These are phyloP conservation scores for Oedothorax gibbosus DNA, from an alignment of 1,140 invertebrate species.

Conservation along the genomic window DNA sequence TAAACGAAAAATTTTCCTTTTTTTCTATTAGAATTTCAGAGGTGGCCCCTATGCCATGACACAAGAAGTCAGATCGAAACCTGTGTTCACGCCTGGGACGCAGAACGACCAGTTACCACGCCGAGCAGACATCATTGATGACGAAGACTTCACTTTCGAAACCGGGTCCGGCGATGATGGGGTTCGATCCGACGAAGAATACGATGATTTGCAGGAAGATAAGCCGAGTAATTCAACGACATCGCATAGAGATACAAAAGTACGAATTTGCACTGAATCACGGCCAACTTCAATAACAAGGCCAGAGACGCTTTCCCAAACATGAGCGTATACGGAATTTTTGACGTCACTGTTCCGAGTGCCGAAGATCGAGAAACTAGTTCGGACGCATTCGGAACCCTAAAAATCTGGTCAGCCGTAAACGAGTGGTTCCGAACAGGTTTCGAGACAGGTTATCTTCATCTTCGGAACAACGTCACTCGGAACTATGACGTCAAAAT, in stretches of 20 bases:
- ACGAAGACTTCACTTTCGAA: conserved; percentile 47
- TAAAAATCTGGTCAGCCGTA: no score
- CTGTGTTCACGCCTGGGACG: not conserved
- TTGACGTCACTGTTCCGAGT: no score
- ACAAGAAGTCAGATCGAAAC: conserved; percentile 11
- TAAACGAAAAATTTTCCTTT: not conserved
- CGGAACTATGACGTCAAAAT: no score
- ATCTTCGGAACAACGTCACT: no score
- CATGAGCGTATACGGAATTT: no score
- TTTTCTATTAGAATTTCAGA: conserved; percentile 1
- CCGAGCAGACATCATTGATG: conserved; percentile 44
- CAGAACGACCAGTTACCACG: conserved; percentile 43
- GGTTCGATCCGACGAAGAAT: conserved; percentile 10
- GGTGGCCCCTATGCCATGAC: not conserved
- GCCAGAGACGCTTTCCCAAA: no score
- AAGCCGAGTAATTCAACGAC: not conserved
- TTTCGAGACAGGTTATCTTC: no score
- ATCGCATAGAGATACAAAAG: not conserved
- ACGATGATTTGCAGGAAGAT: conserved; percentile 20
- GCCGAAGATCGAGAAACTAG: no score
- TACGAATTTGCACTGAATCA: no score
- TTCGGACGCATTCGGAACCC: no score
- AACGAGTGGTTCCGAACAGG: no score
- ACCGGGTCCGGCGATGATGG: conserved; percentile 12
- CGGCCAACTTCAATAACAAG: no score